Evolutionary conservation across 2,113 vertebrate genomes (phyloP).

Genomic region (Centropristis striata): DNA sequence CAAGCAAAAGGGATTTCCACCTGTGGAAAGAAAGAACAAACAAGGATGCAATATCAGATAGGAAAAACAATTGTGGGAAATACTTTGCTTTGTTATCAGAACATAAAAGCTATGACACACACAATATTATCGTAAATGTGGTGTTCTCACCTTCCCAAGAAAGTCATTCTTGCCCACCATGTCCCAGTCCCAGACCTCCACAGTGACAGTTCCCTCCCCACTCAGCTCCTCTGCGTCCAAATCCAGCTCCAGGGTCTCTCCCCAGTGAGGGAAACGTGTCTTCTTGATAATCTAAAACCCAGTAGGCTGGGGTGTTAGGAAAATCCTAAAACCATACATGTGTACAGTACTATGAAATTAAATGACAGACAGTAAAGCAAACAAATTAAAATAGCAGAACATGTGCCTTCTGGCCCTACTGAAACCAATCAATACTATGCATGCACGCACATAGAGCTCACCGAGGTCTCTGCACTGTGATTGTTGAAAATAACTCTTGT

Average conservation of each 20-base stretch:
- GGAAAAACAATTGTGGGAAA: not conserved
- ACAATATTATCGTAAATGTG: not conserved
- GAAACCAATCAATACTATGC: not conserved
- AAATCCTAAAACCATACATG: not conserved
- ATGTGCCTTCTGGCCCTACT: not conserved
- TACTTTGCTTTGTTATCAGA: not conserved
- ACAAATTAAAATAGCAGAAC: not conserved
- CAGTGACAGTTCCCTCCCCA: conserved; percentile 74
- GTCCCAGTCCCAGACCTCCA: conserved; percentile 96
- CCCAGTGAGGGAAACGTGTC: conserved; percentile 93
- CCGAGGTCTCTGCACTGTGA: conserved; percentile 89
- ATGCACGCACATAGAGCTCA: conserved; percentile 79
- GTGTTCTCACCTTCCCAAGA: conserved; percentile 88
- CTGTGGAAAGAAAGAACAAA: conserved; percentile 74
- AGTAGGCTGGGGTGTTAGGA: not conserved
- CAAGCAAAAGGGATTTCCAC: conserved; percentile 87
- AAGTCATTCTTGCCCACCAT: conserved; percentile 96
- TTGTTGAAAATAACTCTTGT: conserved; percentile 89
- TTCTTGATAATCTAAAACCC: conserved; percentile 91
- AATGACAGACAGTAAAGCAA: conserved; percentile 6
- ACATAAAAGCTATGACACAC: not conserved
- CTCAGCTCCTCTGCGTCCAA: conserved; percentile 77
- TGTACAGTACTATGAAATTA: not conserved
- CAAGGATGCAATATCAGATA: conserved; percentile 18
- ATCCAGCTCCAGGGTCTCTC: conserved; percentile 89